Base-by-base conservation (phyloP, 2,888 invertebrate genomes). In the Tanytarsus gracilentus region DNA sequence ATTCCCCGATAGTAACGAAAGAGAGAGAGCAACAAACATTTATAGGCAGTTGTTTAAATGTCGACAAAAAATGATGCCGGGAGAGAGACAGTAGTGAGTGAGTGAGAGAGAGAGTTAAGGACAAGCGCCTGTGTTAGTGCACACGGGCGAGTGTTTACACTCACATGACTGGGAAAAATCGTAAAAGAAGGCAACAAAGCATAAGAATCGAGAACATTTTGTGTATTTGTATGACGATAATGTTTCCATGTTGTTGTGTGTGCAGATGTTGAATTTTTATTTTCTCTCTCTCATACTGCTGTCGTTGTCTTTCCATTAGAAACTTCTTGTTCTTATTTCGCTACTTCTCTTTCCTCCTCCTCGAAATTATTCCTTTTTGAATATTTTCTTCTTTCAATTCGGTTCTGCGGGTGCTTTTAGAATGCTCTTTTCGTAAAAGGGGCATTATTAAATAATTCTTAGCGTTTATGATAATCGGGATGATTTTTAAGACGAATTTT, bases 221-320 rank as follows among this genome's bases (percentile, higher is more conserved):
- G n/a, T 36, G 14, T 53, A 53, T 8, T 18, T 53, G 55, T 56
- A 56, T 56, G 55, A 56, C 40, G 55, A 56, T 56, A 40, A 56
- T 27, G 30, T 40, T n/a, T 23, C 14, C 30, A 27, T 58, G 58
- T 58, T 48, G 58, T 58, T 58, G 58, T 58, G 25, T 33, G 58
- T 58, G 58, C 58, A 58, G 58, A 58, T 58, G 58, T 58, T 58
- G 40, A 26, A 40, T 40, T 40, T 27, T 56, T 30, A 11, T 23
- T 18, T 58, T 48, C n/a, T 44, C 14, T 29, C 8, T 4, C 23
- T 48, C 11, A 9, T 50, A 26, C 8, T 50, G 50, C 50, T n/a
- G n/a, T n/a, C n/a, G n/a, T 49, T 9, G 14, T 40, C 9, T 4
- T 33, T 5, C 6, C 6, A 11, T 5, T 27, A 9, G 9, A 49